Evolutionary conservation across 2,113 vertebrate species (phyloP), one percentile per base, ranked within the genome.

Genomic region (Glareola pratincola): DNA sequence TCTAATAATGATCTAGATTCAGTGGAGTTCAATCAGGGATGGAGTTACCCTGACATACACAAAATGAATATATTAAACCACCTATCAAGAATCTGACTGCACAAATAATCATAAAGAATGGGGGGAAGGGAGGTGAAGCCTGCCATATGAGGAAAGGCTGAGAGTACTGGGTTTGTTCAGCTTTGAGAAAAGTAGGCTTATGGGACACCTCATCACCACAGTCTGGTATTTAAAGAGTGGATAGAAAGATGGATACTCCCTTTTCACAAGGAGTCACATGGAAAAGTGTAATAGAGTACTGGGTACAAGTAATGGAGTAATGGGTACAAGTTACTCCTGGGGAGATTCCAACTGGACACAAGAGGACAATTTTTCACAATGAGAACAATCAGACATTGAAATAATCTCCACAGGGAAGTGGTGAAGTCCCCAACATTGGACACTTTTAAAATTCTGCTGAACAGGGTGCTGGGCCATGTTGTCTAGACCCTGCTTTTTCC

Each of bases 1-100:
- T 91, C 64, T 92, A 95, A 95, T 96, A 96, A 82, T 81, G 50
- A 88, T 86, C 76, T 94, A 77, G 66, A 94, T 92, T 94, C 73
- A 81, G 34, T 50, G 62, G 47, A 94, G 86, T 87, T 96, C 85
- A 88, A 89, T 68, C 92, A 64, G 27, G 50, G 68, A 78, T 87
- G 66, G 73, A 80, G 48, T 83, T 94, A 87, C 47, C 54, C 73
- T 92, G 62, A 72, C 53, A 88, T 41, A 92, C 6, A 73, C 80
- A 88, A 92, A 93, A 88, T 93, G 8, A 92, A 79, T 92, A 92
- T 60, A 88, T 95, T 79, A 94, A 95, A 53, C 54, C 15, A 78
- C 67, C 76, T 75, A 81, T 91, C 83, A 90, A 92, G 17, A 77
- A 74, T 24, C 56, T 81, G 43, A 71, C 56, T 80, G 22, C n/a